phyloP scores from a whole-genome alignment of 92 coral and sea anemone species.

The Epizoanthus ramosus region DNA sequence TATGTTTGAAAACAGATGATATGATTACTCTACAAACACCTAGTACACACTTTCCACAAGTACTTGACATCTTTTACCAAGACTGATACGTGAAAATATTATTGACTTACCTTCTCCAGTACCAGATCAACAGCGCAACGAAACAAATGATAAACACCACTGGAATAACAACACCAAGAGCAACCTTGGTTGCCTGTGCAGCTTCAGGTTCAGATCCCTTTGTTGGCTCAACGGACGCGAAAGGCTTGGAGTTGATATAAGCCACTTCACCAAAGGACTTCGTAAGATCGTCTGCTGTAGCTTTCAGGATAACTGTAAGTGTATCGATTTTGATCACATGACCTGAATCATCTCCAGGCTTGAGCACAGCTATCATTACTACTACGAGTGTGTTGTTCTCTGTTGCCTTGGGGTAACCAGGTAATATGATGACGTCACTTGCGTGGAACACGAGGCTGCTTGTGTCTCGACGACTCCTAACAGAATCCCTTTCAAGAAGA shows the following conservation, averaged over 20 bases:
- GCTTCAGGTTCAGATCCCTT: neutral
- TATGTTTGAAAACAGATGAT: too few relatives aligned
- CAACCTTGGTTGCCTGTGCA: neutral
- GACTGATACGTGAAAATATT: too few relatives aligned
- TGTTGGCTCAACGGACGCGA: neutral
- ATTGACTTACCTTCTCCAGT: constrained; percentile 16
- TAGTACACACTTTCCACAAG: too few relatives aligned
- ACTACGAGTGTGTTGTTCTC: neutral
- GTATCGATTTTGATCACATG: neutral
- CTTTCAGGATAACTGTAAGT: neutral
- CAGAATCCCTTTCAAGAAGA: neutral
- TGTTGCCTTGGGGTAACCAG: constrained; percentile 9
- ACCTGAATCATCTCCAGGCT: neutral
- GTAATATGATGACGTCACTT: neutral
- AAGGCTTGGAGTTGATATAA: neutral
- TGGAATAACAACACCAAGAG: constrained; percentile 2
- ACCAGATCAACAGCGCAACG: neutral
- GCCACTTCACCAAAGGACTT: neutral
- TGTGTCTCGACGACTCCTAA: neutral
- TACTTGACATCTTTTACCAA: too few relatives aligned
- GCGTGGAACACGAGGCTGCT: neutral
- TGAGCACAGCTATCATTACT: constrained; percentile 7
- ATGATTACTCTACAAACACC: too few relatives aligned
- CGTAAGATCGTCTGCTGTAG: neutral
- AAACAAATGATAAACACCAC: neutral